phyloP scores from a whole-genome alignment of 2,888 invertebrate species.

The Temnothorax ravouxi region DNA sequence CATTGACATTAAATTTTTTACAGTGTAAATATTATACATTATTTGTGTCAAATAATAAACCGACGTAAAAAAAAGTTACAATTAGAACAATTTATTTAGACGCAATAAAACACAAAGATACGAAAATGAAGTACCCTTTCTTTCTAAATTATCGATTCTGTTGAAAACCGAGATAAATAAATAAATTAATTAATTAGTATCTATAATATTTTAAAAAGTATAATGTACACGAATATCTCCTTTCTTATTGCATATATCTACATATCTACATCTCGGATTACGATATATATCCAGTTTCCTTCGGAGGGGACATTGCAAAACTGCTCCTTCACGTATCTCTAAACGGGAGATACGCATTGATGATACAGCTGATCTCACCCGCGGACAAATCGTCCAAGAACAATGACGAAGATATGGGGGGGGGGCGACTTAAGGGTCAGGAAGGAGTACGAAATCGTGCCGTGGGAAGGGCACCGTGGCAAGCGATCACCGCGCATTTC shows the following conservation, averaged over 20 bases:
- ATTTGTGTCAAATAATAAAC: background rate
- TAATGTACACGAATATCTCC: background rate
- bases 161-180: background rate
- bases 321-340: conserved; percentile 29
- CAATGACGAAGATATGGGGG: conserved; percentile 22
- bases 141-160: background rate
- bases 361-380: conserved; percentile 54
- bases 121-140: background rate
- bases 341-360: conserved; percentile 48
- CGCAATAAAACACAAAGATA: background rate
- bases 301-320: conserved; percentile 18
- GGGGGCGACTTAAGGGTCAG: conserved; percentile 38
- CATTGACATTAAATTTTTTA: too few relatives aligned
- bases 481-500: conserved; percentile 10
- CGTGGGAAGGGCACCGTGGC: conserved; percentile 58
- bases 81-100: background rate
- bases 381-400: conserved; percentile 30
- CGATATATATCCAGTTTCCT: conserved; percentile 26
- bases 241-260: conserved; percentile 2
- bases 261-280: background rate
- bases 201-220: background rate
- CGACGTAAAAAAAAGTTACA: background rate
- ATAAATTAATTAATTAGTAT: background rate
- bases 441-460: conserved; percentile 51
- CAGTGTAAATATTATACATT: conserved; percentile 31